phyloP scores from a whole-genome alignment of 2,888 invertebrate species.

The Lithophane leautieri region DNA sequence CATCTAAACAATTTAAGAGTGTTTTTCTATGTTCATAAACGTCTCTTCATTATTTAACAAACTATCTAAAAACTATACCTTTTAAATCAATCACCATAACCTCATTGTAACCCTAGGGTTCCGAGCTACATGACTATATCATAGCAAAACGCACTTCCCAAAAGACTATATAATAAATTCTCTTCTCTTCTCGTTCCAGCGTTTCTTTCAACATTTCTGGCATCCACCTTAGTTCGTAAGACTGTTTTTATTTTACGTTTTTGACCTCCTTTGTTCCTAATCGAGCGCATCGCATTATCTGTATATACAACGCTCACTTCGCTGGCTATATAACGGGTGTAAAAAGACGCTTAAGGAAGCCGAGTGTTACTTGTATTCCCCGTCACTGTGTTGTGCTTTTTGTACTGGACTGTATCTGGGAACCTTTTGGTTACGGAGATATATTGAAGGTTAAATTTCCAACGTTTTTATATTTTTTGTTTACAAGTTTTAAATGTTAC shows the following conservation, averaged over 20 bases:
- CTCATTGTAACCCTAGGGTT: neutral
- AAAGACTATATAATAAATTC: constrained; percentile 61
- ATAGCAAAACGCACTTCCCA: neutral
- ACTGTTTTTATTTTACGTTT: constrained; percentile 80
- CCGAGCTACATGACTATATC: neutral
- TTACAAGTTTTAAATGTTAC: no score
- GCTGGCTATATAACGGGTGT: constrained; percentile 39
- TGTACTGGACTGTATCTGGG: no score
- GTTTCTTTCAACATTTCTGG: constrained; percentile 90
- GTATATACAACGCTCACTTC: constrained; percentile 57
- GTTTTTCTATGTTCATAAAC: neutral
- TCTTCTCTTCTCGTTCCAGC: constrained; percentile 84
- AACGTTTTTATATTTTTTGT: no score
- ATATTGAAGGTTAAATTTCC: no score
- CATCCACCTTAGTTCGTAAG: constrained; percentile 90
- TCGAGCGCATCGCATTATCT: constrained; percentile 65
- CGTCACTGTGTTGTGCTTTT: no score
- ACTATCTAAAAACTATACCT: neutral
- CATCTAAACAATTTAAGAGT: neutral
- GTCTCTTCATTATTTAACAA: neutral
- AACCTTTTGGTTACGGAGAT: no score
- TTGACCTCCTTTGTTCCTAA: constrained; percentile 70
- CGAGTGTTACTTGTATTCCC: no score
- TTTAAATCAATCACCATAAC: neutral
- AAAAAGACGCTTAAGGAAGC: neutral